Evolutionary conservation across 2,797 vertebrate species (phyloP), one percentile per base, ranked within the genome.

Genomic region (Vireo griseus): DNA sequence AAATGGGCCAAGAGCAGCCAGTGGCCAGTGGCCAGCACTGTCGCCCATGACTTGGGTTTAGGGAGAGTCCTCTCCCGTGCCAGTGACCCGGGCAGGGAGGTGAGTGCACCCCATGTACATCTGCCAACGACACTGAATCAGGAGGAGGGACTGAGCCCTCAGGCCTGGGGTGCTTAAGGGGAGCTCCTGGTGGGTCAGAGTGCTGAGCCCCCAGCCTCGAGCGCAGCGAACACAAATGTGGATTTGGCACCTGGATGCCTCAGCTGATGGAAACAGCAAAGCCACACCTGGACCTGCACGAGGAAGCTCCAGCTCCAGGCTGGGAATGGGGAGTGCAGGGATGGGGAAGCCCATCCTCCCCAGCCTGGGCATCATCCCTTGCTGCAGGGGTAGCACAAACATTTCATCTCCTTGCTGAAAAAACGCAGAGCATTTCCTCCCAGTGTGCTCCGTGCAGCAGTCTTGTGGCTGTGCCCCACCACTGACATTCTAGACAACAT

Each of bases 21-120:
- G 44, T 9, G 26, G 66, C n/a, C 66, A 26, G 19, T 4, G 0
- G 1, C 44, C 29, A 52, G 50, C 22, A 8, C 28, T 47, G 58
- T 33, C 39, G 31, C 61, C 62, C 54, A 16, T 24, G 58, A 8
- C 25, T 10, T 10, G 7, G n/a, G 20, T 16, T 39, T 16, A 28
- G 77, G 73, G 67, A 44, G 33, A 40, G 25, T 33, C 22, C 47
- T 55, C 37, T 18, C 22, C 61, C 1, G 2, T 10, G 45, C 25
- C 29, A 26, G 57, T 24, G 52, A 22, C 24, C 42, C 16, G 52
- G 35, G 31, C 66, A 31, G 67, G 66, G n/a, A 50, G 17, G 16
- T 7, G 29, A 76, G 39, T 2, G 28, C 47, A 20, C 11, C 31
- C 16, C 52, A 10, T 2, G 0, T 2, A 2, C 7, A 21, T 0